phyloP scores from a whole-genome alignment of 2,113 vertebrate genomes.

The Probosciger aterrimus region DNA sequence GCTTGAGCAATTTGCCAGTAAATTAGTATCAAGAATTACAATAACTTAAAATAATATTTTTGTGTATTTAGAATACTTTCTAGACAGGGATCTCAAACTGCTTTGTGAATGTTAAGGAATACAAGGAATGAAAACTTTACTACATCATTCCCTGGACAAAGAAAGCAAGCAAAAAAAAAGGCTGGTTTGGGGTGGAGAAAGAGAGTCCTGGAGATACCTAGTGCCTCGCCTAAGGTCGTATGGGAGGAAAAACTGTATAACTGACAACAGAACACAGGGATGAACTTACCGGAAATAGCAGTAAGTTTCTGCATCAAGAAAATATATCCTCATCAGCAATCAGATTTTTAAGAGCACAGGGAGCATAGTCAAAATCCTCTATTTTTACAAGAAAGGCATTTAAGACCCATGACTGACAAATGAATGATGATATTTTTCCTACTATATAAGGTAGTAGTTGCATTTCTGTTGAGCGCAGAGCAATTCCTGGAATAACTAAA shows the following conservation, averaged over 20 bases:
- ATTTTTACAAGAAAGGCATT: background rate
- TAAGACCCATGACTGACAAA: background rate
- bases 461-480: background rate
- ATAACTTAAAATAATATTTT: conserved; percentile 19
- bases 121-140: background rate
- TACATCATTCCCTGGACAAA: background rate
- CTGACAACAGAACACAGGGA: background rate
- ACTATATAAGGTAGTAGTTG: background rate
- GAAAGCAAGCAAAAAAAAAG: background rate
- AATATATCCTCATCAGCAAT: background rate
- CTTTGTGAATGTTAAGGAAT: background rate
- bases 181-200: background rate
- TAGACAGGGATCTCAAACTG: background rate
- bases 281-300: background rate
- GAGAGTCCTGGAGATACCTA: background rate
- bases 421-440: background rate
- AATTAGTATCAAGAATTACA: conserved; percentile 1
- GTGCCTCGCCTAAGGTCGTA: background rate
- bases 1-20: background rate
- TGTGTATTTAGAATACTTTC: background rate
- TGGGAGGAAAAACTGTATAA: background rate
- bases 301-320: background rate
- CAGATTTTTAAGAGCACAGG: background rate
- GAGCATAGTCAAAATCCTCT: background rate
- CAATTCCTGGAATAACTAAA: background rate